Base-by-base conservation (phyloP, 2,888 invertebrate species). In the Apotomis capreana region DNA sequence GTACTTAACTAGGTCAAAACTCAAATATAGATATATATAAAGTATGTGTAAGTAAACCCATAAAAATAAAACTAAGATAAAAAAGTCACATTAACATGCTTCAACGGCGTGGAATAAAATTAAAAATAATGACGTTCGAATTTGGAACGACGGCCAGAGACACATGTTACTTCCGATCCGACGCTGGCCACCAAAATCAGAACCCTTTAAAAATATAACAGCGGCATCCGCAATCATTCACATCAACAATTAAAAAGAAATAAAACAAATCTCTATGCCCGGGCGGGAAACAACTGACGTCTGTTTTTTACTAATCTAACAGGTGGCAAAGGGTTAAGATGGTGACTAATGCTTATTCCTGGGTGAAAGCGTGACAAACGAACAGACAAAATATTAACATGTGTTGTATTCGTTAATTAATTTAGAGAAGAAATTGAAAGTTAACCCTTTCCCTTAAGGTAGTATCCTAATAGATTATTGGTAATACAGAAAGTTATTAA, bases 101-200 rank as follows among this genome's bases (percentile, higher is more conserved):
- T 49, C 60, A 26, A 46, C 60, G 26, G 60, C 63, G 74, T 71
- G 78, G 80, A 84, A 87, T 88, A 90, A 89, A 88, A 91, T 90
- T 87, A 89, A 88, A 87, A 82, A 84, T 89, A 90, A 91, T 89
- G 90, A 90, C 89, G 83, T 84, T 87, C 80, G 77, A 79, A 79
- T 77, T 76, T 80, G 80, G 80, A 81, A 81, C 70, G 70, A 65
- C 70, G 65, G 46, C 55, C 60, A 70, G 65, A 79, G 87, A 90
- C 92, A 93, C 86, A 92, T 93, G 92, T 88, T 90, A 90, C 87
- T 90, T 93, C 92, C 92, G 91, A 91, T 93, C 92, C 92, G 90
- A 91, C 85, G 80, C 87, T 81, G 83, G 78, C 80, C 82, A 82
- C 81, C 83, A 81, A 88, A 91, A 91, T 91, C 90, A 87, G 85